These are phyloP conservation scores for Neuroterus valhalla DNA, from an alignment of 1,140 invertebrate genomes.

Conservation along the genomic window DNA sequence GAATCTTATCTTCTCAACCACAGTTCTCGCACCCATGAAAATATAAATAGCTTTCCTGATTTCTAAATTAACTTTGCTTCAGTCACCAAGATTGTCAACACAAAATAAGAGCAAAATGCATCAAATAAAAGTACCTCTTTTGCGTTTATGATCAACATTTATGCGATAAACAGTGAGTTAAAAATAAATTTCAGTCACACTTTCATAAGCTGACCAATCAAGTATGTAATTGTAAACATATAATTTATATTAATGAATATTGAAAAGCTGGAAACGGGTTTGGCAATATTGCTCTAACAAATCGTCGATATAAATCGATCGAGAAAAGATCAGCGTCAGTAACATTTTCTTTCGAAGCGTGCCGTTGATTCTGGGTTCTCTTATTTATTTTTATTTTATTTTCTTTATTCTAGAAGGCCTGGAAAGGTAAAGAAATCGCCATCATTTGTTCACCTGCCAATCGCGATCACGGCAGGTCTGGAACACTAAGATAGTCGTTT, in stretches of 20 bases:
- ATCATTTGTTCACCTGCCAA: conserved; percentile 30
- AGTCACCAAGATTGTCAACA: neutral
- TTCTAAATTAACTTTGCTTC: neutral
- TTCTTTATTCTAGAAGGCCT: neutral
- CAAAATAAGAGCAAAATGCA: conserved; percentile 1
- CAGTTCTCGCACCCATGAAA: neutral
- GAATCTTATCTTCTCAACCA: conserved; percentile 3
- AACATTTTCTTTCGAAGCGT: conserved; percentile 20
- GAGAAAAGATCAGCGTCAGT: conserved; percentile 7
- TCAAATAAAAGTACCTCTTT: neutral
- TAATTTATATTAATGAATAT: conserved; percentile 15
- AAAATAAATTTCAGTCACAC: neutral
- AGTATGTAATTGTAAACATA: conserved; percentile 15
- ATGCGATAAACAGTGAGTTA: neutral
- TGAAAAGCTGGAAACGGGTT: neutral
- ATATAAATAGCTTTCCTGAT: neutral
- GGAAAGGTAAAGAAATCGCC: conserved; percentile 17
- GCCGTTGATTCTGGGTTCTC: conserved; percentile 9
- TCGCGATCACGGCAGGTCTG: conserved; percentile 22
- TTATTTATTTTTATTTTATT: neutral
- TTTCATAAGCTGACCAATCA: neutral
- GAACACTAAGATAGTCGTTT: conserved; percentile 29
- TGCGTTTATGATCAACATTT: neutral
- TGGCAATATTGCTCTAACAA: neutral
- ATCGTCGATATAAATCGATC: conserved; percentile 24